phyloP scores from a whole-genome alignment of 2,797 vertebrate species.

The Sibirionetta formosa region DNA sequence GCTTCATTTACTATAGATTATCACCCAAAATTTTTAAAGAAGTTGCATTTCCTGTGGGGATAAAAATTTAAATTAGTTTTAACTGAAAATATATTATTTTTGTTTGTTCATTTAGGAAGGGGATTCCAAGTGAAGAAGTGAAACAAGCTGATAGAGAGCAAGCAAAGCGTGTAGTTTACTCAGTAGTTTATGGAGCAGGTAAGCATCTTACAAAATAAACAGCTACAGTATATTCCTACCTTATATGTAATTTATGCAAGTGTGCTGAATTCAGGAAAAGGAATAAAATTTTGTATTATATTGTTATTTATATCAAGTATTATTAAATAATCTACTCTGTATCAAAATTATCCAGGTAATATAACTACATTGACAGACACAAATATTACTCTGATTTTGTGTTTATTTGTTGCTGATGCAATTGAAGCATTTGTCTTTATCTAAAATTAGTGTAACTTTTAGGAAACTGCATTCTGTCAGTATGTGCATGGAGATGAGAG shows the following conservation, averaged over 20 bases:
- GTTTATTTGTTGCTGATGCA: not conserved
- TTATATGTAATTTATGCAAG: not conserved
- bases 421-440: not conserved
- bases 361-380: not conserved
- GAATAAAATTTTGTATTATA: not conserved
- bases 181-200: conserved; percentile 95
- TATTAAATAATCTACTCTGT: not conserved
- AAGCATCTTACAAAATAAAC: not conserved
- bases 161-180: conserved; percentile 91
- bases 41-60: not conserved
- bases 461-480: not conserved
- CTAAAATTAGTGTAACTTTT: not conserved
- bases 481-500: not conserved
- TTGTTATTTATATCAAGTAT: not conserved
- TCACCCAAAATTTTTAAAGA: not conserved
- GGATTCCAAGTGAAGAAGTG: conserved; percentile 81
- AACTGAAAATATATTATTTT: not conserved
- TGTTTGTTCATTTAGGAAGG: conserved; percentile 84
- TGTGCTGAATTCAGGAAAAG: not conserved
- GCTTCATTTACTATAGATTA: not conserved
- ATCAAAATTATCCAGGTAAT: not conserved
- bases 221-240: not conserved
- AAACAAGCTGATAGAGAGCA: conserved; percentile 88
- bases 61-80: not conserved
- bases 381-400: not conserved